Base-by-base conservation (phyloP, 2,113 vertebrate species). In the Plestiodon gilberti region DNA sequence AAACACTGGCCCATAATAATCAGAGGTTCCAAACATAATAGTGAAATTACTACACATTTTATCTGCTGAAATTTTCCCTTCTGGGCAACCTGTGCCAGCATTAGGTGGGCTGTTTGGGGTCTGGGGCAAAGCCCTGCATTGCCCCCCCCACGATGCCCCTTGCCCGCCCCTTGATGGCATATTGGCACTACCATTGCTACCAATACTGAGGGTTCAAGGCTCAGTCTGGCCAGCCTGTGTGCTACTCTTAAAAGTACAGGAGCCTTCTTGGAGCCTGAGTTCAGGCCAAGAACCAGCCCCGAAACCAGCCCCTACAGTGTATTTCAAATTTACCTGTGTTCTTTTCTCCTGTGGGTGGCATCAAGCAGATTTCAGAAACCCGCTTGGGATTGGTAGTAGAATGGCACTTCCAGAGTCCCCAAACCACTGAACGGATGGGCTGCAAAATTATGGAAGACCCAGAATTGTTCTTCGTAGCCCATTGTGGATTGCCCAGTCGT, bases 331-430 rank as follows among this genome's bases (percentile, higher is more conserved):
- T 73, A 88, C 86, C 75, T 78, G 30, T 1, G 5, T 59, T n/a
- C 7, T 2, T 17, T 13, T 70, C 17, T 22, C 8, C 15, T 10
- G 0, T 23, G 6, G 43, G 62, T 23, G 33, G 28, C 15, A 6
- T 55, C 33, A 88, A 33, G n/a, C 87, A 88, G 17, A 88, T 73
- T 64, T 84, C 87, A 52, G 76, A 88, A 43, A 35, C 23, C 78
- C 48, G 40, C 0, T 28, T 3, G 33, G 15, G 5, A 35, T 57
- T 43, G 20, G 2, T 2, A 14, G 2, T 1, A 2, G 43, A 80
- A 8, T 5, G 77, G 7, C 83, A 84, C 28, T 84, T 77, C 87
- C 87, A 84, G 18, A 9, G 83, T 2, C 83, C 87, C 78, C 43
- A 81, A 25, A 40, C 35, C 7, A 1, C 30, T 18, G 15, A 7